Evolutionary conservation across 2,888 invertebrate species (phyloP), one percentile per base, ranked within the genome.

Genomic region (Magallana nippona): DNA sequence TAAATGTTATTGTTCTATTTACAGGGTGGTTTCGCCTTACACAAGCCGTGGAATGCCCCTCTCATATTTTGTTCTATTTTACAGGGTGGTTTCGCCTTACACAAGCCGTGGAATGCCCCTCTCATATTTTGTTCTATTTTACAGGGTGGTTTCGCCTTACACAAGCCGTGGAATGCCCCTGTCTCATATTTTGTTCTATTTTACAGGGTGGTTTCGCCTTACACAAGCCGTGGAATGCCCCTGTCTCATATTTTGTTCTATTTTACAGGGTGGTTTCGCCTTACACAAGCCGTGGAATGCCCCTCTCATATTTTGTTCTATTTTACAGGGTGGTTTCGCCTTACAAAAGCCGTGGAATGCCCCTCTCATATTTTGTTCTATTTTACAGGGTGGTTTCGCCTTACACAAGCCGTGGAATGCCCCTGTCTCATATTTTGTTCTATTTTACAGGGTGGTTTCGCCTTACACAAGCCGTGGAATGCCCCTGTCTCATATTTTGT

Each of bases 161-260:
- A 10, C 92, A 63, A 13, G 27, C 13, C 27, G 22, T 63, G 27
- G 63, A 63, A 63, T 63, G 63, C 63, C 32, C 32, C 27, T 27
- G 63, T 63, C 11, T 63, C 2, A 63, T 63, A 27, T 22, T 19
- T 63, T 8, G 63, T 63, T 63, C 5, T 63, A 63, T 63, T 63
- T 63, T 89, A 80, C 90, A 92, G 92, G 87, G 19, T 91, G 89
- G 87, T 89, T 89, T 86, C 86, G 87, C 13, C 91, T 90, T 17
- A 89, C 89, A 10, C 92, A 91, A 83, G 90, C 90, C 15, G 88
- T 92, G 87, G 92, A 92, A 84, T 90, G 90, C 82, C 85, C 92
- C 5, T 92, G 92, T 11, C 84, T 92, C n/a, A n/a, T n/a, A n/a
- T n/a, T n/a, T n/a, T n/a, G n/a, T n/a, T n/a, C n/a, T 27, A 63